Evolutionary conservation across 1,140 invertebrate genomes (phyloP), one percentile per base, ranked within the genome.

Genomic region (Popillia japonica): DNA sequence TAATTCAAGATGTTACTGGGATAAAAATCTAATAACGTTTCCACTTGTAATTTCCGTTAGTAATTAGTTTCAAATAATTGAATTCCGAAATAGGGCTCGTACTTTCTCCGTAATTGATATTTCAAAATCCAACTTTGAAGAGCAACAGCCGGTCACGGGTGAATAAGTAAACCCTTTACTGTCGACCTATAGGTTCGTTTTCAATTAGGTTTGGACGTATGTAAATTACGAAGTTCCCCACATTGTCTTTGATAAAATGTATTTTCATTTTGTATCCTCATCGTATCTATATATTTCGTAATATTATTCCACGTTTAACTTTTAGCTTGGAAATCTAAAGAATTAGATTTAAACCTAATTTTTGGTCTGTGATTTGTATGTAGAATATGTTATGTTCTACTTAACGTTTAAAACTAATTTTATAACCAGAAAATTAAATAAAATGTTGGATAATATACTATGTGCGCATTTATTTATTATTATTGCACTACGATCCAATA

Each of bases 51-150:
- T 68, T 68, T 68, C 61, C 27, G 61, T 34, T 68, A 11, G 17
- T 22, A 68, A 68, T 68, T 68, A 22, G 61, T 27, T 68, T 68
- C 61, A 8, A 68, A 68, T 68, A 68, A 68, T 68, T 68, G 61
- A 68, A 68, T 68, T 23, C 22, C 61, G 48, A 17, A 22, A 22
- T 23, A 27, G 61, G 9, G 8, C 48, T 22, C 61, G 22, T 34
- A 20, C 61, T 68, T 22, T 68, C 22, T 68, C 22, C 27, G 61
- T 68, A 68, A 68, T 68, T 68, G 61, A 68, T 68, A 68, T 68
- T 68, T 68, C 61, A 68, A 68, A 68, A 68, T 34, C 61, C 22
- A 68, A 68, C 61, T 68, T 68, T 22, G 61, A 68, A 55, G 6
- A 17, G 48, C 14, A 55, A 14, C 61, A 22, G 61, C 22, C 22